Base-by-base conservation (phyloP, 2,888 invertebrate species). In the Hetaerina titia region DNA sequence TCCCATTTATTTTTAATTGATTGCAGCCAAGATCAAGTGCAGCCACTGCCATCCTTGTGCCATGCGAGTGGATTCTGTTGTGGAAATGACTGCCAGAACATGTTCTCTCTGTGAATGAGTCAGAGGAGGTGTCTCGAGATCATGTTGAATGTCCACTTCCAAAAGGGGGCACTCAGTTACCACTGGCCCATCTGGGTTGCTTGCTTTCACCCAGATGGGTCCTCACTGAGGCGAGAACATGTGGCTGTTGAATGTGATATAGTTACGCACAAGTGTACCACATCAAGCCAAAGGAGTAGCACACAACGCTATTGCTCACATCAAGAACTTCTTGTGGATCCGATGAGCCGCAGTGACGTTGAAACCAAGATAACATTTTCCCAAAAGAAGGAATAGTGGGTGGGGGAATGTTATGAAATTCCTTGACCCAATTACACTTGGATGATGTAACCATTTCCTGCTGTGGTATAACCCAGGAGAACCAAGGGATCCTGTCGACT, bases 161-260 rank as follows among this genome's bases (percentile, higher is more conserved):
- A 5, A 22, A 81, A 31, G 45, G 81, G 81, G 81, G 31, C 31
- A 11, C 31, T 81, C 81, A 81, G 81, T 31, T 81, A 81, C 81
- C 81, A 11, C 25, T 5, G 9, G 81, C 31, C 81, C 31, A 13
- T 7, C 81, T 81, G 31, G 81, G 31, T 81, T 22, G 31, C 9
- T n/a, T 81, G 74, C 31, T 31, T 13, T 31, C 31, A 17, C 31
- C 81, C 25, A 22, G 19, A 4, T 31, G 22, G 31, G 81, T 31
- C 15, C 31, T 7, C n/a, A 81, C 81, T 81, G 81, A 81, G 81
- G 81, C 81, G 15, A 81, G 81, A 31, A 81, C 15, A 81, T 92
- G 64, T 92, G 92, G 92, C 92, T 92, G 92, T 74, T 92, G 92
- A 92, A 92, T 92, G 92, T 92, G 92, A 92, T 92, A 92, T 69